Percentiles rank a stretch among this genome's conserved stretches.
Conservation (phyloP, 2,113 vertebrate species). For the Chascanopsetta lugubris region DNA sequence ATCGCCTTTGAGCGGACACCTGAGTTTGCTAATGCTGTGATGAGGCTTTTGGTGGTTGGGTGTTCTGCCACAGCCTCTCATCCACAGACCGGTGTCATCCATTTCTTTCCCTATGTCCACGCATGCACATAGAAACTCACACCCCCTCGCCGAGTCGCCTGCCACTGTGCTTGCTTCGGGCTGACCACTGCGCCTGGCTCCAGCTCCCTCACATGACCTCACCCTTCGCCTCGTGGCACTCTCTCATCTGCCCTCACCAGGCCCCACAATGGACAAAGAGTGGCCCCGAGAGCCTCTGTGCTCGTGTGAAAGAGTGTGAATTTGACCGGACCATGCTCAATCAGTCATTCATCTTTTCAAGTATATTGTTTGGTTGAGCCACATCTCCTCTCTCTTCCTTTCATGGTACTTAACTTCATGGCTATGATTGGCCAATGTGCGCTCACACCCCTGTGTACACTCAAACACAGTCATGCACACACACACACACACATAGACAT, state of each 20-base stretch:
- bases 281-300: slow-evolving; percentile 27
- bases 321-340: slow-evolving; percentile 25
- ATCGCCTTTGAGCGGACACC: background rate
- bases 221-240: slow-evolving; percentile 51
- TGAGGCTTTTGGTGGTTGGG: slow-evolving; percentile 14
- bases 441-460: slow-evolving; percentile 59
- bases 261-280: slow-evolving; percentile 71
- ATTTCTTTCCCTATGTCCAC: background rate
- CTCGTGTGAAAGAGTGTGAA: background rate
- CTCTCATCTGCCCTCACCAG: slow-evolving; percentile 57
- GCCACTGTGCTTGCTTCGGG: slow-evolving; percentile 46
- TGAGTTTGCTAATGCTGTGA: slow-evolving; percentile 8
- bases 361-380: slow-evolving; percentile 29
- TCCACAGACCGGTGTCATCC: slow-evolving; percentile 9
- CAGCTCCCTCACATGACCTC: slow-evolving; percentile 77
- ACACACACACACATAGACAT: slow-evolving; percentile 29
- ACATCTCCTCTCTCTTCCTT: slow-evolving; percentile 11
- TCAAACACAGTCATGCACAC: slow-evolving; percentile 21
- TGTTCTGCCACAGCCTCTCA: slow-evolving; percentile 31
- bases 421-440: slow-evolving; percentile 57
- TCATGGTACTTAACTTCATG: slow-evolving; percentile 34
- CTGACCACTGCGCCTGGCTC: slow-evolving; percentile 68
- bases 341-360: slow-evolving; percentile 1
- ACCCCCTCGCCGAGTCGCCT: slow-evolving; percentile 2
- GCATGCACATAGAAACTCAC: slow-evolving; percentile 10